These are phyloP conservation scores for Lasaia peninsularis DNA, from an alignment of 1,140 invertebrate genomes.

Conservation along the genomic window DNA sequence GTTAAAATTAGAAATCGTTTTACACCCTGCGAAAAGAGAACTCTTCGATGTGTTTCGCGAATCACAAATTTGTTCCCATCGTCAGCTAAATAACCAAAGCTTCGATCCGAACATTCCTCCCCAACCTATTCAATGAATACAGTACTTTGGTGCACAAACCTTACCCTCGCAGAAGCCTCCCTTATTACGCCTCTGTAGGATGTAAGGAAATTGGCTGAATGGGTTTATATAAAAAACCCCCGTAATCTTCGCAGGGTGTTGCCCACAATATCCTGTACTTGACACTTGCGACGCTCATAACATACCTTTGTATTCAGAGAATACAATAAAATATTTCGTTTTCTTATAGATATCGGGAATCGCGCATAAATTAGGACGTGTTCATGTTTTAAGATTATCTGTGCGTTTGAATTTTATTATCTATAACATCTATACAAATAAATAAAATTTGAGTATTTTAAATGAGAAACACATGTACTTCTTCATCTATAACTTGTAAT, in stretches of 20 bases:
- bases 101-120: conserved; percentile 52
- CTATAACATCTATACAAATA: too few species aligned
- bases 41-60: conserved; percentile 24
- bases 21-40: not conserved
- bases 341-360: conserved; percentile 11
- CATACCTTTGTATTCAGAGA: conserved; percentile 21
- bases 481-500: too few species aligned
- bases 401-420: too few species aligned
- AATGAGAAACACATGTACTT: too few species aligned
- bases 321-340: conserved; percentile 3
- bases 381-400: too few species aligned
- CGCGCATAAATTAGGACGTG: not conserved
- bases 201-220: conserved; percentile 76
- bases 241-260: conserved; percentile 64
- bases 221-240: conserved; percentile 73
- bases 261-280: conserved; percentile 60
- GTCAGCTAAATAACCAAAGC: conserved; percentile 55
- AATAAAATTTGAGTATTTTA: too few species aligned
- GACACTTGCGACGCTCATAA: conserved; percentile 40
- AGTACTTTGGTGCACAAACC: conserved; percentile 58
- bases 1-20: too few species aligned
- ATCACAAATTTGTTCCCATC: conserved; percentile 53
- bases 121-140: conserved; percentile 57
- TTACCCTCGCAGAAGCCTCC: conserved; percentile 67
- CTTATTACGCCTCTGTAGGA: conserved; percentile 70